Conservation (phyloP, 1,140 invertebrate species). For the Samia ricini region DNA sequence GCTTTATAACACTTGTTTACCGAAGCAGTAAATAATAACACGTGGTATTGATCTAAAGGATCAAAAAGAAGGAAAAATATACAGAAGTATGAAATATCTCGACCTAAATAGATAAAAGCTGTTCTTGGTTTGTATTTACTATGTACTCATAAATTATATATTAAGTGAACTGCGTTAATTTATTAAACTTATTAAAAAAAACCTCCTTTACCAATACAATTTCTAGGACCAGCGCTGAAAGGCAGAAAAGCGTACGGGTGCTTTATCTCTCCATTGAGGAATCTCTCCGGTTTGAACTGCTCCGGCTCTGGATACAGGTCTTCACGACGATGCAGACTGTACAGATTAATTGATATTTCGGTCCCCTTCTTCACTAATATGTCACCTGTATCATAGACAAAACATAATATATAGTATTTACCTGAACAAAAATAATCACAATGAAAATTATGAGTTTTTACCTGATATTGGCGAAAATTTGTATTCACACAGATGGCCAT, state of each 20-base stretch:
- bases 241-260: slow-evolving; percentile 23
- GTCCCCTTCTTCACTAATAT: slow-evolving; percentile 73
- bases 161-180: background rate
- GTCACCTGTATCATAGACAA: slow-evolving; percentile 73
- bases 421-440: slow-evolving; percentile 31
- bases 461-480: no score
- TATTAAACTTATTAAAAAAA: slow-evolving; percentile 35
- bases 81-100: background rate
- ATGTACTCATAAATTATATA: no score
- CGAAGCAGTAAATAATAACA: background rate
- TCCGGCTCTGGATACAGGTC: slow-evolving; percentile 80
- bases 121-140: no score
- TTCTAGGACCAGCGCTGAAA: slow-evolving; percentile 32
- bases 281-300: slow-evolving; percentile 84
- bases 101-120: background rate
- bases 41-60: background rate
- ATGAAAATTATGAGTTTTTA: no score
- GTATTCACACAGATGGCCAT: no score
- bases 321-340: slow-evolving; percentile 77
- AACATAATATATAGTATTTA: no score
- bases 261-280: slow-evolving; percentile 75
- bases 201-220: slow-evolving; percentile 81
- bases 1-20: background rate
- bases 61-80: background rate
- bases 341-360: slow-evolving; percentile 72